These are phyloP conservation scores for Pseudococcus longispinus DNA, from an alignment of 2,888 invertebrate genomes.

Conservation along the genomic window DNA sequence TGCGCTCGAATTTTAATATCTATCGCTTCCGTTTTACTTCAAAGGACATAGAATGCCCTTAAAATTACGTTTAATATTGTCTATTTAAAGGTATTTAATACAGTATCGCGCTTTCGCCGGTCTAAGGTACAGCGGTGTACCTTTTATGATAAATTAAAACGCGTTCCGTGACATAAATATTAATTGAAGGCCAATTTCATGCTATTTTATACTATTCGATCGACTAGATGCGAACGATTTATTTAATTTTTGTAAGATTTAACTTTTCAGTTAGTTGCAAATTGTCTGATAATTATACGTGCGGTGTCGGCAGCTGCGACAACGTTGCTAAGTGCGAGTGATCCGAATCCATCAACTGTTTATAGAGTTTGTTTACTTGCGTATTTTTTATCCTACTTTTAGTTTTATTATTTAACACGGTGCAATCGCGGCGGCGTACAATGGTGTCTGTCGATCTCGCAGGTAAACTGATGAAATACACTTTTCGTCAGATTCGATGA, in stretches of 20 bases:
- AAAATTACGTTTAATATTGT: background rate
- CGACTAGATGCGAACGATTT: constrained; percentile 48
- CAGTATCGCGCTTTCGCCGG: background rate
- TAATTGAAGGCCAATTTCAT: constrained; percentile 57
- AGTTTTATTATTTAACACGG: background rate
- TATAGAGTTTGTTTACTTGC: background rate
- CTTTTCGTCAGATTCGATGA: background rate
- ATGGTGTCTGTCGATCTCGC: constrained; percentile 16
- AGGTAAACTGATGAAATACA: constrained; percentile 12
- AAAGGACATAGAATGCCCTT: constrained; percentile 13
- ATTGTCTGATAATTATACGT: constrained; percentile 4
- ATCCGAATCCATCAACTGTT: background rate
- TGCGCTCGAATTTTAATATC: background rate
- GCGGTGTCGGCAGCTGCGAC: background rate
- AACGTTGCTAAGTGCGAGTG: constrained; percentile 4
- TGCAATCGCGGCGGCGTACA: background rate
- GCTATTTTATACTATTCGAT: constrained; percentile 43
- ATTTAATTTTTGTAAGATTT: constrained; percentile 41
- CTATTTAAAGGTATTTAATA: background rate
- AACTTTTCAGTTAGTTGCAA: constrained; percentile 45
- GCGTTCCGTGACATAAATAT: constrained; percentile 52
- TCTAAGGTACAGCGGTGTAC: background rate
- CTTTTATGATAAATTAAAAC: constrained; percentile 37
- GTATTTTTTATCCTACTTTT: background rate
- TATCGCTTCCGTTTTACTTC: background rate